These are phyloP conservation scores for Eolophus roseicapilla DNA, from an alignment of 2,113 vertebrate genomes.

Conservation along the genomic window DNA sequence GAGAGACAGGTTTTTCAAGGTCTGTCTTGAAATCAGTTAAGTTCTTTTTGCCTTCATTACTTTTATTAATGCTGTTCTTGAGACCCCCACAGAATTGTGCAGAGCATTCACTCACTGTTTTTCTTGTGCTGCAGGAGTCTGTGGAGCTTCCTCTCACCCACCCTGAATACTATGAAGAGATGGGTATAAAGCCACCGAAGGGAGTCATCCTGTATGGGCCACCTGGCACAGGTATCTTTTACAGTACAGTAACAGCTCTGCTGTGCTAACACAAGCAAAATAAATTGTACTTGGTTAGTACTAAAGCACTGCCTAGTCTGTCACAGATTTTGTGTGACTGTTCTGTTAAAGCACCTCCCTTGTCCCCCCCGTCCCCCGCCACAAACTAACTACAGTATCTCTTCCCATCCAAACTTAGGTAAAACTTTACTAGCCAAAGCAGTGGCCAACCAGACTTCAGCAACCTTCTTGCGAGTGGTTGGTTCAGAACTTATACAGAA, in stretches of 20 bases:
- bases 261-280: not conserved
- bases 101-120: not conserved
- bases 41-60: not conserved
- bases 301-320: not conserved
- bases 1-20: not conserved
- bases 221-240: slow-evolving; percentile 89
- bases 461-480: slow-evolving; percentile 95
- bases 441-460: slow-evolving; percentile 97
- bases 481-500: slow-evolving; percentile 98
- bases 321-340: not conserved
- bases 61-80: not conserved
- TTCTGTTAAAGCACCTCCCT: not conserved
- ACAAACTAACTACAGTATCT: not conserved
- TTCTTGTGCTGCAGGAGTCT: slow-evolving; percentile 82
- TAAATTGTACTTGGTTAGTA: not conserved
- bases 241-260: not conserved
- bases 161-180: slow-evolving; percentile 98
- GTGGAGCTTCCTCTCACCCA: slow-evolving; percentile 98
- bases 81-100: not conserved
- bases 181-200: slow-evolving; percentile 99
- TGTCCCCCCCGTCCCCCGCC: fast-evolving
- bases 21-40: not conserved
- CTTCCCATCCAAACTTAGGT: slow-evolving; percentile 72
- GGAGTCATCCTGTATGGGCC: slow-evolving; percentile 96
- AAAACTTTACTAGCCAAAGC: slow-evolving; percentile 97